Percentiles rank a stretch among this genome's conserved stretches.
Conservation (phyloP, 2,113 vertebrate genomes). For the Synodontis membranacea region DNA sequence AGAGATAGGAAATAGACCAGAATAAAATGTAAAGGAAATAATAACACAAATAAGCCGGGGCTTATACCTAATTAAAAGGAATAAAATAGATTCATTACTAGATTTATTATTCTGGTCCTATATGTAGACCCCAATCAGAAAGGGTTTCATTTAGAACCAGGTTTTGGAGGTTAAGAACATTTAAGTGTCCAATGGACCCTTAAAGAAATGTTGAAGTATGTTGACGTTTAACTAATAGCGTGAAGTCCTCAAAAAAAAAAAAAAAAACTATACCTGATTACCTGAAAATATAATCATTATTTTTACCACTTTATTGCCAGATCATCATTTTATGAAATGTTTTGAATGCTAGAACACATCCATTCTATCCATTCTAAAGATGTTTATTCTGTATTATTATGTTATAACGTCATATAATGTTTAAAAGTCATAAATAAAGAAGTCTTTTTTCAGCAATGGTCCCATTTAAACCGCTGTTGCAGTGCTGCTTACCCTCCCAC, state of each 20-base stretch:
- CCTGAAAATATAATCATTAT: not conserved
- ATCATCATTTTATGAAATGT: not conserved
- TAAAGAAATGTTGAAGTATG: not conserved
- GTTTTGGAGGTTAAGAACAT: not conserved
- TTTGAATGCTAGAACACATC: not conserved
- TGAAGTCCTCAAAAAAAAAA: not conserved
- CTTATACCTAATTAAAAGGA: not conserved
- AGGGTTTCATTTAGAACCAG: not conserved
- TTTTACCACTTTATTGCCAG: not conserved
- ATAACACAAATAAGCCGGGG: not conserved
- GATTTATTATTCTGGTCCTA: not conserved
- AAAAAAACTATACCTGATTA: no score
- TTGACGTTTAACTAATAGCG: no score
- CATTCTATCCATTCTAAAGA: not conserved
- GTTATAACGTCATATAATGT: not conserved
- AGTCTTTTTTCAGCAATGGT: not conserved
- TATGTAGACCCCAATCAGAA: not conserved
- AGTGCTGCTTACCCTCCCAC: not conserved
- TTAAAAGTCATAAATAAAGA: not conserved
- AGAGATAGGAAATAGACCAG: not conserved
- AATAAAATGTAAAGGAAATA: no score
- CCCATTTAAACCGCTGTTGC: not conserved
- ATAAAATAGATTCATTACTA: not conserved
- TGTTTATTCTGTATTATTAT: not conserved
- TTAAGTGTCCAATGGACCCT: not conserved